These are phyloP conservation scores for Drosophila trapezifrons DNA, from an alignment of 1,140 invertebrate species.

Conservation along the genomic window DNA sequence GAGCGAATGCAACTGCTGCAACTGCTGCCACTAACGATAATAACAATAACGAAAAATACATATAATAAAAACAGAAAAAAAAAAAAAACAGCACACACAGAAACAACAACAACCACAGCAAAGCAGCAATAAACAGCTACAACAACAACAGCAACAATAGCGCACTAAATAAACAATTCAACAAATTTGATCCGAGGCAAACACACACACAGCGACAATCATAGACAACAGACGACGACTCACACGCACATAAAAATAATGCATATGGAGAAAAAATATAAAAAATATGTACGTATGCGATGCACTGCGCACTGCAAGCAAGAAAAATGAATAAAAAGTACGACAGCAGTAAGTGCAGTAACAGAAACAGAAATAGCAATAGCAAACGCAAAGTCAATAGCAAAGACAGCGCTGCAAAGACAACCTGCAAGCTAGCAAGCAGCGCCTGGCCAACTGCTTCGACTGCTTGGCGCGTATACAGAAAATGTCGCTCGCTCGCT, in stretches of 20 bases:
- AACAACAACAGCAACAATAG: constrained; percentile 56
- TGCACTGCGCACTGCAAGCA: constrained; percentile 35
- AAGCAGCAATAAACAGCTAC: constrained; percentile 54
- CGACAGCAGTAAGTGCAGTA: constrained; percentile 65
- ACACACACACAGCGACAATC: constrained; percentile 38
- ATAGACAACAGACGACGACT: constrained; percentile 52
- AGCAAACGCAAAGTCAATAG: constrained; percentile 41
- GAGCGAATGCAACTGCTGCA: constrained; percentile 61
- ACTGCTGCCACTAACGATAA: constrained; percentile 72
- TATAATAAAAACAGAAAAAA: constrained; percentile 32
- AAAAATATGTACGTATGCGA: constrained; percentile 17
- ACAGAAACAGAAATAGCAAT: constrained; percentile 40
- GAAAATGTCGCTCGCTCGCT: constrained; percentile 67
- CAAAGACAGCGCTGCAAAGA: constrained; percentile 28
- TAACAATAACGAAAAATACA: constrained; percentile 75
- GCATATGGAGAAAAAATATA: constrained; percentile 67
- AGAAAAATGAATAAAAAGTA: constrained; percentile 65
- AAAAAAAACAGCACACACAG: constrained; percentile 26
- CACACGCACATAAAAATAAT: constrained; percentile 75
- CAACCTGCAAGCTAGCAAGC: constrained; percentile 32
- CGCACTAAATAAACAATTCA: constrained; percentile 83
- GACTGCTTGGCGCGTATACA: constrained; percentile 59
- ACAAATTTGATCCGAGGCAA: constrained; percentile 82
- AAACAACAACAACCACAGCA: constrained; percentile 42
- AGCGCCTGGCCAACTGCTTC: constrained; percentile 11